Percentiles rank a stretch among this genome's conserved stretches.
Conservation (phyloP, 2,888 invertebrate species). For the Acanthoscelides obtectus region DNA sequence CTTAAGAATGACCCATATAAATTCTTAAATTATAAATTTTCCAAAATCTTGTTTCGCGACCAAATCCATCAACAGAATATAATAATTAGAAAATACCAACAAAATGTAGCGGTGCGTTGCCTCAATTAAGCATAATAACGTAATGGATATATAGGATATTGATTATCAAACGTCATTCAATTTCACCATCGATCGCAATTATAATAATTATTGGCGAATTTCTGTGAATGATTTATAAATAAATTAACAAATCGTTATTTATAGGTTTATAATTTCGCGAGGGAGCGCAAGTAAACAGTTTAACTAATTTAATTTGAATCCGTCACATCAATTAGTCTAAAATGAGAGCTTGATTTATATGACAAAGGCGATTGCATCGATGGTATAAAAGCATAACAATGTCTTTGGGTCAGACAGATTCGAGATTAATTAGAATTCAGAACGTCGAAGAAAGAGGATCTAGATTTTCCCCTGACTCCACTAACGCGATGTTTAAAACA, state of each 20-base stretch:
- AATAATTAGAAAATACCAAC: background rate
- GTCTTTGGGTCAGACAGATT: too few relatives aligned
- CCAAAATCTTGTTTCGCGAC: too few relatives aligned
- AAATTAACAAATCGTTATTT: background rate
- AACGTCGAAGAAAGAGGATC: too few relatives aligned
- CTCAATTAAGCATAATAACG: background rate
- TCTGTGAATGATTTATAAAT: background rate
- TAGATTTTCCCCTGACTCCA: too few relatives aligned
- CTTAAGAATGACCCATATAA: too few relatives aligned
- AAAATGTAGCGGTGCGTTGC: background rate
- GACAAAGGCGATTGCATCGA: too few relatives aligned
- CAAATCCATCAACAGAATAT: too few relatives aligned
- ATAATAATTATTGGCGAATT: background rate
- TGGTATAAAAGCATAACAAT: too few relatives aligned
- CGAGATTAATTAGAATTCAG: too few relatives aligned
- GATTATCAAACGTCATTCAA: background rate
- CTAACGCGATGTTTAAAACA: too few relatives aligned
- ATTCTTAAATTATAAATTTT: too few relatives aligned
- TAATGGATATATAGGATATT: background rate
- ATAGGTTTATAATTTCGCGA: background rate
- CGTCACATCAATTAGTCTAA: background rate
- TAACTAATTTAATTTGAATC: background rate
- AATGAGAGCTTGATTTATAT: background rate
- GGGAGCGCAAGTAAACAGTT: background rate
- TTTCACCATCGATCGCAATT: background rate